Conservation (phyloP, 2,888 invertebrate species). For the Drosophila helvetica region DNA sequence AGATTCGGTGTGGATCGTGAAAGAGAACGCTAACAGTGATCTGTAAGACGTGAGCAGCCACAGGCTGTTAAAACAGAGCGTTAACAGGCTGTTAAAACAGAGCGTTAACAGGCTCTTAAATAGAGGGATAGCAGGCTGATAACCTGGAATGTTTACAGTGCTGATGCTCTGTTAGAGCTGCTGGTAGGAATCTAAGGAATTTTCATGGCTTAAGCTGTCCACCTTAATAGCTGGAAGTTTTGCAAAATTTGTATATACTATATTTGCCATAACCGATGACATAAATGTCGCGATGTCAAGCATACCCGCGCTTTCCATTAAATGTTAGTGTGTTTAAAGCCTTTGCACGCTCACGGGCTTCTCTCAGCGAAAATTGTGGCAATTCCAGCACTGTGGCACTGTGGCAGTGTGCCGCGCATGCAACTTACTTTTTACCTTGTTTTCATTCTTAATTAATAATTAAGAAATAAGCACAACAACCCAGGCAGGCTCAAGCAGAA, state of each 20-base stretch:
- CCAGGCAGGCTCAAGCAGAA: slow-evolving; percentile 12
- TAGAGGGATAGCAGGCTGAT: neutral
- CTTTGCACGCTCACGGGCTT: slow-evolving; percentile 63
- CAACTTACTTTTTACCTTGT: slow-evolving; percentile 72
- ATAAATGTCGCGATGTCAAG: neutral
- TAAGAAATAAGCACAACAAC: slow-evolving; percentile 73
- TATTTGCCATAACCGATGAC: neutral
- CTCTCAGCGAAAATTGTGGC: slow-evolving; percentile 69
- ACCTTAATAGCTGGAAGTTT: no score
- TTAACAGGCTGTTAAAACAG: neutral
- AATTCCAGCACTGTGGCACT: slow-evolving; percentile 53
- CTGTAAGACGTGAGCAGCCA: no score
- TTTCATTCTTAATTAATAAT: slow-evolving; percentile 78
- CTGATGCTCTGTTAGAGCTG: neutral
- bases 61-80: neutral
- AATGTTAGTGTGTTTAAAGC: slow-evolving; percentile 31
- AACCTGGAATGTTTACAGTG: no score
- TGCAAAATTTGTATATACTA: no score
- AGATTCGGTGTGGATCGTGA: no score
- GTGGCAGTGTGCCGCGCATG: slow-evolving; percentile 66
- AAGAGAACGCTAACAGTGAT: no score
- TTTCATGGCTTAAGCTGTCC: no score
- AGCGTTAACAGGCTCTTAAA: no score
- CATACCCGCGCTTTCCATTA: neutral
- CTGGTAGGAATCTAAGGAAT: neutral